Evolutionary conservation across 2,888 invertebrate species (phyloP).

Genomic region (Chelonus formosanus): DNA sequence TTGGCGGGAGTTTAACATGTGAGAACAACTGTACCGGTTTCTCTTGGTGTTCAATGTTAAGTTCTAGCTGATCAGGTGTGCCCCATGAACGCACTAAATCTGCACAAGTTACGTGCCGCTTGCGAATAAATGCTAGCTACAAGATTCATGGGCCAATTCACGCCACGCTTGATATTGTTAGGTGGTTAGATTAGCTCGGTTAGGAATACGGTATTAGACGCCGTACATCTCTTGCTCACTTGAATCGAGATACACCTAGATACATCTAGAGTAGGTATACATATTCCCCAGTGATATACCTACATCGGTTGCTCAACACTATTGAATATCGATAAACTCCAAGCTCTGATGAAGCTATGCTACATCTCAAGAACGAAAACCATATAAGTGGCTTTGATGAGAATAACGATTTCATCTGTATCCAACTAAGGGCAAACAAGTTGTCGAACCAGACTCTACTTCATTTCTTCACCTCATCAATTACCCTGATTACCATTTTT

Average conservation of each 20-base stretch:
- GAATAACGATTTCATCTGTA: conserved; percentile 37
- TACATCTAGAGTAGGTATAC: not conserved
- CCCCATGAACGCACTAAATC: conserved; percentile 54
- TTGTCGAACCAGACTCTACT: not conserved
- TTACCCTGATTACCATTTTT: conserved; percentile 12
- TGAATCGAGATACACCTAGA: conserved; percentile 15
- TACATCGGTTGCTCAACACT: not conserved
- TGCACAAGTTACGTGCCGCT: conserved; percentile 53
- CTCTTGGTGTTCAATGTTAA: too few relatives aligned
- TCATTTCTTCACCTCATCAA: conserved; percentile 16
- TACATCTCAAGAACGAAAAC: conserved; percentile 19
- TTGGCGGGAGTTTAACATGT: not conserved
- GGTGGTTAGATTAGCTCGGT: conserved; percentile 47
- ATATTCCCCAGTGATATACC: conserved; percentile 12
- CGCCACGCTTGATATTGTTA: conserved; percentile 54
- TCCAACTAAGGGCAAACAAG: conserved; percentile 31
- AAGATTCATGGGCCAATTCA: conserved; percentile 57
- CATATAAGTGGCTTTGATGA: conserved; percentile 28
- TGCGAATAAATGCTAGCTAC: conserved; percentile 50
- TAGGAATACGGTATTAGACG: conserved; percentile 49
- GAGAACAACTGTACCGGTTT: conserved; percentile 12
- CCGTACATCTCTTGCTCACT: conserved; percentile 45
- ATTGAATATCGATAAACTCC: conserved; percentile 14
- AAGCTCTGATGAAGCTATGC: conserved; percentile 13
- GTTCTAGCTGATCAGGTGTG: conserved; percentile 45